A percentile compares a stretch with the other conserved stretches of the same genome.
phyloP scores from a whole-genome alignment of 2,113 vertebrate species.

The Puffinus mauretanicus region DNA sequence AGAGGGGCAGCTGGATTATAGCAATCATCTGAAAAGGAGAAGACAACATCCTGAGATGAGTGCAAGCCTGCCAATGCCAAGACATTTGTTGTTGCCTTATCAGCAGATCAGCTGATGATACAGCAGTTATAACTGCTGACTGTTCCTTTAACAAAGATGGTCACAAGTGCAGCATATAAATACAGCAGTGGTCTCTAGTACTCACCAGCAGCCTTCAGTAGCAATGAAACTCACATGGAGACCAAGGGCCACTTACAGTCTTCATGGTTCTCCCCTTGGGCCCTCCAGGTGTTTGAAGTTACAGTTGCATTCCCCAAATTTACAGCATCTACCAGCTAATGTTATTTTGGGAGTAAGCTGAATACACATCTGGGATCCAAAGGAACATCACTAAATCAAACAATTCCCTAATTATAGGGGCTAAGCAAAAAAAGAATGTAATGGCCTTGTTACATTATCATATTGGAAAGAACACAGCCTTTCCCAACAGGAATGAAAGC shows the following conservation, averaged over 20 bases:
- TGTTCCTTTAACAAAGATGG: neutral
- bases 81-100: neutral
- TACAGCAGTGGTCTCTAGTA: neutral
- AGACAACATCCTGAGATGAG: slow-evolving; percentile 3
- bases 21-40: neutral
- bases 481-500: neutral
- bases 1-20: neutral
- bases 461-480: neutral
- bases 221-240: neutral
- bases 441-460: neutral
- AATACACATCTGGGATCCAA: neutral
- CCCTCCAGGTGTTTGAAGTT: neutral
- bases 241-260: neutral
- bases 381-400: neutral
- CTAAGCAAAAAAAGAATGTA: neutral
- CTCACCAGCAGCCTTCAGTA: neutral
- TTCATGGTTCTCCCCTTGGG: neutral
- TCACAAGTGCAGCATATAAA: neutral
- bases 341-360: neutral
- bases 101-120: slow-evolving; percentile 20
- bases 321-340: neutral
- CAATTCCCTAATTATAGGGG: neutral
- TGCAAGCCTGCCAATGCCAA: neutral
- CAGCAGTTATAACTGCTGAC: neutral
- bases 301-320: neutral